Base-by-base conservation (phyloP, 2,888 invertebrate species). In the Eilema caniola region DNA sequence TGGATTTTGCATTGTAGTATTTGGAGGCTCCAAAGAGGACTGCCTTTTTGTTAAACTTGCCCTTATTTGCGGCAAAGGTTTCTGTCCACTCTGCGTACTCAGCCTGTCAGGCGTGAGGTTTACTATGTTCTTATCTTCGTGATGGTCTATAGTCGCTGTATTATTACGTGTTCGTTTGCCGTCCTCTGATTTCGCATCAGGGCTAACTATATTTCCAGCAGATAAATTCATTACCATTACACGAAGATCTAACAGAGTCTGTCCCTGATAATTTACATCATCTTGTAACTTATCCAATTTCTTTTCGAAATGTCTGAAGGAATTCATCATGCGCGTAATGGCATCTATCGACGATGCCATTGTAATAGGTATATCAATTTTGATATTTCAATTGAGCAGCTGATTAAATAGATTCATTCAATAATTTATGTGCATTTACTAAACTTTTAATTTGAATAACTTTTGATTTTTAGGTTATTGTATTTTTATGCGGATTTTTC, bases 261-360 rank as follows among this genome's bases (percentile, higher is more conserved):
- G 86, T 0, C 92, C 90, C 24, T 93, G 92, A 62, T 74, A 81
- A 24, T 85, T 88, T 0, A 93, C 89, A 64, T 92, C 92, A 62
- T 88, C 85, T 74, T 93, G 93, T 68, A 93, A 73, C 71, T 90
- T 92, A 61, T 93, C 92, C 11, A 93, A 69, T 75, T 93, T 93
- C 66, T 77, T 90, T 76, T 92, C 93, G 64, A 93, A 91, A 66
- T 88, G 83, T 68, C 87, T 89, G 69, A 93, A 88, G 0, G 90
- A 85, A 25, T 76, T 82, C 77, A 91, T 80, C 31, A 93, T 84
- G 4, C 84, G 86, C 5, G 66, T 57, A 24, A 92, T 78, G 1
- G 86, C 82, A 53, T 89, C 88, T 16, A 82, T 69, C 0, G 85
- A 83, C n/a, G 59, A 60, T 23, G 12, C 4, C 28, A 61, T 31